Percentiles rank a stretch among this genome's conserved stretches.
Conservation (phyloP, 2,797 vertebrate genomes). For the Aplochiton taeniatus region DNA sequence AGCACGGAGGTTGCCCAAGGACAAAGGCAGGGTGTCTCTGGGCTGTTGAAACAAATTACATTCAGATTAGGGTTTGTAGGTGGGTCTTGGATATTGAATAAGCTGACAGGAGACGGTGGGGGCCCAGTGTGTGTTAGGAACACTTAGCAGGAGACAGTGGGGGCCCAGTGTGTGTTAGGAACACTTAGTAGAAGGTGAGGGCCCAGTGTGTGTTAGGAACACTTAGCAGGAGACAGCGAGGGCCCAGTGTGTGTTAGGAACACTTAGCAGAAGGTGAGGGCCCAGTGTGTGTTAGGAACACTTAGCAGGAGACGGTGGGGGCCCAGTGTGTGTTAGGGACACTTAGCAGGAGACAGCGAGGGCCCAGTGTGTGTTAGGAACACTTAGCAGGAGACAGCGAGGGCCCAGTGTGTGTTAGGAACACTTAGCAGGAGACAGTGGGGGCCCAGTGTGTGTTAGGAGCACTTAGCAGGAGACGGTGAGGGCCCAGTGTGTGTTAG, state of each 20-base stretch:
- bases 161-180: too few species aligned
- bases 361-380: too few species aligned
- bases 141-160: too few species aligned
- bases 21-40: conserved; percentile 1
- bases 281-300: too few species aligned
- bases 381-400: not conserved
- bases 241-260: too few species aligned
- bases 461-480: not conserved
- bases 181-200: not conserved
- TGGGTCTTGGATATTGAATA: conserved; percentile 42
- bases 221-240: not conserved
- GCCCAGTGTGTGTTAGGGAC: too few species aligned
- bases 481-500: too few species aligned
- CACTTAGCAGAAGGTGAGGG: not conserved
- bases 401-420: too few species aligned
- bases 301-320: not conserved
- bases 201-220: too few species aligned
- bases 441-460: too few species aligned
- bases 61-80: conserved; percentile 54
- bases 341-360: not conserved
- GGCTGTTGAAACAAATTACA: conserved; percentile 53
- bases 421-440: not conserved
- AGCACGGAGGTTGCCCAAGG: not conserved
- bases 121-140: too few species aligned
- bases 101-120: conserved; percentile 4